Conservation (phyloP, 2,797 vertebrate genomes). For the Pygocentrus nattereri region DNA sequence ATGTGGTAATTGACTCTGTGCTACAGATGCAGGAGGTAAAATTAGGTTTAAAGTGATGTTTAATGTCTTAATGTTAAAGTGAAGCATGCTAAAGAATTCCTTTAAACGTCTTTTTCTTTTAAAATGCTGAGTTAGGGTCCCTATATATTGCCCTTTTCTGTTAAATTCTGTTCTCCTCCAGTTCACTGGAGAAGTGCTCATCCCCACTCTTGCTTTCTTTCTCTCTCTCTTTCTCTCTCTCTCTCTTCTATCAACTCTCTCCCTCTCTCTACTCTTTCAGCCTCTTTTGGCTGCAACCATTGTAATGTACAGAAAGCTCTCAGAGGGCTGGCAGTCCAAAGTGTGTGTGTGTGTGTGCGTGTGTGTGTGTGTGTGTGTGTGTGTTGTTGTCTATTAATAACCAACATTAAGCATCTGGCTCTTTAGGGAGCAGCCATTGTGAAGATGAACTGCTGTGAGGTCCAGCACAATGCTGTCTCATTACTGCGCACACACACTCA, state of each 20-base stretch:
- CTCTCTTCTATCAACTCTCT: background rate
- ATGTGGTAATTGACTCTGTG: no score
- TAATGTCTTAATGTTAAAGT: no score
- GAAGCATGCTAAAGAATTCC: background rate
- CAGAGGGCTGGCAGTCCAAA: conserved; percentile 37
- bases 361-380: background rate
- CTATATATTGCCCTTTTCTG: background rate
- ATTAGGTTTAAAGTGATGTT: no score
- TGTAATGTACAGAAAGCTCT: conserved; percentile 46
- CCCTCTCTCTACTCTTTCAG: background rate
- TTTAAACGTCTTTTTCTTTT: conserved; percentile 9
- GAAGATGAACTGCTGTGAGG: conserved; percentile 61
- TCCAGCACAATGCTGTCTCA: conserved; percentile 54
- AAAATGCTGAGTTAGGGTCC: background rate
- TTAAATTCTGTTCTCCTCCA: background rate
- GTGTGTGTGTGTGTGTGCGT: conserved; percentile 41
- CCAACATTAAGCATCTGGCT: conserved; percentile 51
- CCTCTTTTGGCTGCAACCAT: conserved; percentile 13
- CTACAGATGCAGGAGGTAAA: no score
- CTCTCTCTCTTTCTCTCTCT: background rate
- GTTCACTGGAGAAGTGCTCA: background rate
- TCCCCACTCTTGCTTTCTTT: background rate
- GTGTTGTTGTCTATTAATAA: conserved; percentile 51
- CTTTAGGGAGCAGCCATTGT: conserved; percentile 58
- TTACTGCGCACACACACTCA: conserved; percentile 47